Base-by-base conservation (phyloP, 1,140 invertebrate species). In the Calephelis virginiensis region DNA sequence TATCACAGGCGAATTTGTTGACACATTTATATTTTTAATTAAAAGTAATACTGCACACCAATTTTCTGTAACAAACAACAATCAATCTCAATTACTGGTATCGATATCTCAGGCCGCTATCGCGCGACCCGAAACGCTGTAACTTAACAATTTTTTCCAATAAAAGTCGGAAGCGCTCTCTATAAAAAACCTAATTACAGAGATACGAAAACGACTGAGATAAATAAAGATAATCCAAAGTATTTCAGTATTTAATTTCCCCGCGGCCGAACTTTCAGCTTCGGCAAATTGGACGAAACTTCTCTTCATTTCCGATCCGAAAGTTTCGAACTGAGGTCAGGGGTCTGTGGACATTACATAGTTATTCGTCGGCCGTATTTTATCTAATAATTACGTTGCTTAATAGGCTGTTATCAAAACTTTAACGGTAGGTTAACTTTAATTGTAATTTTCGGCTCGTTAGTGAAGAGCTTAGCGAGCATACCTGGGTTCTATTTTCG, bases 171-270 rank as follows among this genome's bases (percentile, higher is more conserved):
- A 47, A 49, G 60, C 61, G 63, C 70, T 63, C 71, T 56, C 38
- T 13, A 56, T 64, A 72, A 79, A 77, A 75, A 76, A 80, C 68
- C 71, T 77, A 75, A 80, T 77, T 70, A 77, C 75, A 70, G 61
- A 66, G 70, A 75, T 70, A 71, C 72, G 56, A 48, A 69, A 48
- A 48, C 45, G 12, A 62, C 45, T 43, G 73, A 72, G 68, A 74
- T 74, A 78, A 77, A 77, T 74, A 80, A 78, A 78, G 76, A 76
- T 74, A 73, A 78, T 71, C 63, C 66, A 61, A 61, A 50, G 67
- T 72, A 69, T 67, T 60, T 65, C 68, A 67, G 67, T 65, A 69
- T 75, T 74, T 74, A 73, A 75, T 76, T 75, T 76, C 70, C 68
- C 72, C 65, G 67, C 37, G 61, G 68, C 67, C 61, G 59, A 75